Percentiles rank a stretch among this genome's conserved stretches.
Evolutionary conservation across 2,797 vertebrate genomes (phyloP).

Genomic region (Urocyon cinereoargenteus): DNA sequence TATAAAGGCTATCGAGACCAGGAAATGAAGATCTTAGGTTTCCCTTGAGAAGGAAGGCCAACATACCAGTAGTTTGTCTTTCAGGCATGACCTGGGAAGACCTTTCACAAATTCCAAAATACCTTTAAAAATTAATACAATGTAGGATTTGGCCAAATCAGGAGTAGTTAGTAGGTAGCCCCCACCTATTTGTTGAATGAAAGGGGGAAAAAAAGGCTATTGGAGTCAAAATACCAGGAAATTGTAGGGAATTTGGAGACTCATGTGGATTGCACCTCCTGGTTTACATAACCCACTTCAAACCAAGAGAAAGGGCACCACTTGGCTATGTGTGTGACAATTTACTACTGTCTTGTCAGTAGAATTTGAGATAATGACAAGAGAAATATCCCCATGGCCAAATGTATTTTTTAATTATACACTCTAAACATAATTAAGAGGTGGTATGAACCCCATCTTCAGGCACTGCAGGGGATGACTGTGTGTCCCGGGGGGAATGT

Average conservation of each 20-base stretch:
- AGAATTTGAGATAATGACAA: conserved; percentile 30
- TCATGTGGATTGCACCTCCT: background rate
- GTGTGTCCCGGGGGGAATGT: background rate
- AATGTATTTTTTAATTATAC: background rate
- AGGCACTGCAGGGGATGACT: background rate
- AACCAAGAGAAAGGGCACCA: background rate
- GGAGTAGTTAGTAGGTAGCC: background rate
- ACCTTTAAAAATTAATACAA: conserved; percentile 4
- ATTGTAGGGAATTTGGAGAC: background rate
- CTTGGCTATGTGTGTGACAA: background rate
- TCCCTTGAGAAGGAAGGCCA: background rate
- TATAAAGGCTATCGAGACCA: background rate
- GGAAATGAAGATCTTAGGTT: background rate
- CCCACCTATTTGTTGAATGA: background rate
- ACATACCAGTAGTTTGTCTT: background rate
- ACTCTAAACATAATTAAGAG: conserved; percentile 33
- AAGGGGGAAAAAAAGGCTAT: background rate
- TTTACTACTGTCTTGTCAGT: conserved; percentile 18
- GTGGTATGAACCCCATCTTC: background rate
- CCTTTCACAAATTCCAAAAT: background rate
- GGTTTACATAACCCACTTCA: background rate
- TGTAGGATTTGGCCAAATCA: background rate
- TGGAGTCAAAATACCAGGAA: background rate
- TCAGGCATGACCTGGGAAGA: background rate
- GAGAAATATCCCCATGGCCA: background rate